Evolutionary conservation across 1,140 invertebrate species (phyloP).

Genomic region (Drosophila suzukii): DNA sequence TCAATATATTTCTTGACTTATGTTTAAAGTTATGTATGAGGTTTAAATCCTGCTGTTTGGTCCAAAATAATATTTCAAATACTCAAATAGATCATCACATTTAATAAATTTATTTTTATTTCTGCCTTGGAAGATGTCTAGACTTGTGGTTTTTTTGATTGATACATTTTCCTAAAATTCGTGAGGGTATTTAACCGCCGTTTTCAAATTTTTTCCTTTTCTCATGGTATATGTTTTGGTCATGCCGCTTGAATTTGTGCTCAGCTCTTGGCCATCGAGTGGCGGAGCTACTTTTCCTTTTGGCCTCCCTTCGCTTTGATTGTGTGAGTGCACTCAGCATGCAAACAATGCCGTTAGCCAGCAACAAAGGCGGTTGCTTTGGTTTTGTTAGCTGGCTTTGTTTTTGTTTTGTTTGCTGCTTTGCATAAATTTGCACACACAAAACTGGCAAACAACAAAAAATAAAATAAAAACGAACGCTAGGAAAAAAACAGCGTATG

Average conservation of each 20-base stretch:
- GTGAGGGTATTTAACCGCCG: background rate
- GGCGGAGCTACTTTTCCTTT: constrained; percentile 39
- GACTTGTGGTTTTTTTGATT: background rate
- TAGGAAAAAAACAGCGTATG: constrained; percentile 14
- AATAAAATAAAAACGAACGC: background rate
- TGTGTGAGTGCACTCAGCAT: constrained; percentile 56
- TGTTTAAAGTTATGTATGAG: too few species aligned
- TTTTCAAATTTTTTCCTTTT: background rate
- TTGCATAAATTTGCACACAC: constrained; percentile 63
- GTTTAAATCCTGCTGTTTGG: too few species aligned
- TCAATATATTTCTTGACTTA: too few species aligned
- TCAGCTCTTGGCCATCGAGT: constrained; percentile 45
- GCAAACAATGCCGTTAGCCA: constrained; percentile 52
- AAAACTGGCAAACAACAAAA: constrained; percentile 12
- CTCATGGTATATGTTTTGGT: constrained; percentile 35
- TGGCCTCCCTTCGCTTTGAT: constrained; percentile 29
- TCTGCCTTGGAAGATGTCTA: too few species aligned
- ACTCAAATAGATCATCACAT: too few species aligned
- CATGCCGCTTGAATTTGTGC: constrained; percentile 59
- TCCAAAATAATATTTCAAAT: background rate
- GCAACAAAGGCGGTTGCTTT: constrained; percentile 37
- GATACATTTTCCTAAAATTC: background rate
- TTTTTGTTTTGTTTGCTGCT: constrained; percentile 31
- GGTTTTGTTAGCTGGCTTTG: constrained; percentile 31
- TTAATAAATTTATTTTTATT: too few species aligned